Conservation (phyloP, 2,888 invertebrate genomes). For the Orthosia gracilis region DNA sequence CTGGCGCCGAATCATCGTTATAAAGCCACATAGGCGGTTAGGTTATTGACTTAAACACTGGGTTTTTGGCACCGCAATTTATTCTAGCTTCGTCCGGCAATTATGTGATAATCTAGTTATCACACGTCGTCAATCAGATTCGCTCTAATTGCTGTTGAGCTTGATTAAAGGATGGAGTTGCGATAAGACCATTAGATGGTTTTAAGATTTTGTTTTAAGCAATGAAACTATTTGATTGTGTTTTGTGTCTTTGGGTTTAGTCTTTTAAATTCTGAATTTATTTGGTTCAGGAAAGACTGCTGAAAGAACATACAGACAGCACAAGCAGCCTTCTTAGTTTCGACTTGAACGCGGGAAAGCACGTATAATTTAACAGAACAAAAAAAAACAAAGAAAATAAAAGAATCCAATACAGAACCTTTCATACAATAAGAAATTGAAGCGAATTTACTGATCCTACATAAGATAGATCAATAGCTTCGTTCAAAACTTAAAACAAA, state of each 20-base stretch:
- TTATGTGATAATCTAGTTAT: constrained; percentile 60
- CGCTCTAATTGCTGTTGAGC: constrained; percentile 14
- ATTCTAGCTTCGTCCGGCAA: constrained; percentile 57
- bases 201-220: background rate
- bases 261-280: background rate
- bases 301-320: background rate
- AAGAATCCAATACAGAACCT: too few species aligned
- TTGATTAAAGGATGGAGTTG: constrained; percentile 7
- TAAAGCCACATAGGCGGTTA: constrained; percentile 73
- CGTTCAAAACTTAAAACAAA: constrained; percentile 57
- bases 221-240: background rate
- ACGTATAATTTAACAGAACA: too few species aligned
- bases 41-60: constrained; percentile 75
- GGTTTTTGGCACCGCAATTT: constrained; percentile 65
- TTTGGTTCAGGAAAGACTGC: background rate
- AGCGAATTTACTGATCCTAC: constrained; percentile 1
- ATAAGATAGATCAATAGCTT: constrained; percentile 43
- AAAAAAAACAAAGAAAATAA: too few species aligned
- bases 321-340: too few species aligned
- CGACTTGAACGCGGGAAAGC: too few species aligned
- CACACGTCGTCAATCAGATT: constrained; percentile 60
- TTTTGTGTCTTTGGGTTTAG: background rate
- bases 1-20: constrained; percentile 81
- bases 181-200: background rate
- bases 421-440: too few species aligned